These are phyloP conservation scores for Tipula confusa DNA, from an alignment of 2,888 invertebrate species.

Conservation along the genomic window DNA sequence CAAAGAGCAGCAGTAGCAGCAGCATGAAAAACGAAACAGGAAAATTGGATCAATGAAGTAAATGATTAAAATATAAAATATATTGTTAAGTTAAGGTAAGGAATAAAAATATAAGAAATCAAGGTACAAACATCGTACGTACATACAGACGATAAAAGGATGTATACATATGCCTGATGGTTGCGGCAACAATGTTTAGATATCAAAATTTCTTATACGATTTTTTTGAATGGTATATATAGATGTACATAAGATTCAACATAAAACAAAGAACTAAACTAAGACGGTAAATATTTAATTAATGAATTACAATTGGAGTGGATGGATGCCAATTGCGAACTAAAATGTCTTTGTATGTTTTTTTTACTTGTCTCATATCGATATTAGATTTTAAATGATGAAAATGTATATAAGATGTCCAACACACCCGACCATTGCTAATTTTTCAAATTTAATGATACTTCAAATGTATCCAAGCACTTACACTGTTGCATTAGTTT, in stretches of 20 bases:
- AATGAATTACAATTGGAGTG: constrained; percentile 1
- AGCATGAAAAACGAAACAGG: background rate
- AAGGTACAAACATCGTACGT: background rate
- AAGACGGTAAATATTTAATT: constrained; percentile 1
- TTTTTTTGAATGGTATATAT: background rate
- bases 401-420: too few relatives aligned
- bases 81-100: background rate
- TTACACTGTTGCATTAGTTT: too few relatives aligned
- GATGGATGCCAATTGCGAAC: background rate
- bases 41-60: constrained; percentile 20
- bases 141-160: too few relatives aligned
- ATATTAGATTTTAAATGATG: too few relatives aligned
- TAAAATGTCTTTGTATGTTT: background rate
- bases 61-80: constrained; percentile 14
- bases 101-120: background rate
- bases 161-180: background rate
- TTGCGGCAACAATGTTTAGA: constrained; percentile 6
- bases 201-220: background rate
- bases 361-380: too few relatives aligned
- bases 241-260: too few relatives aligned
- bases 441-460: too few relatives aligned
- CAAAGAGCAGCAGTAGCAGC: background rate
- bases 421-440: too few relatives aligned
- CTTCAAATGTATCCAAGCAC: too few relatives aligned
- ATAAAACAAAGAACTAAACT: background rate